Evolutionary conservation across 2,113 vertebrate genomes (phyloP).

Genomic region (Rutilus rutilus): DNA sequence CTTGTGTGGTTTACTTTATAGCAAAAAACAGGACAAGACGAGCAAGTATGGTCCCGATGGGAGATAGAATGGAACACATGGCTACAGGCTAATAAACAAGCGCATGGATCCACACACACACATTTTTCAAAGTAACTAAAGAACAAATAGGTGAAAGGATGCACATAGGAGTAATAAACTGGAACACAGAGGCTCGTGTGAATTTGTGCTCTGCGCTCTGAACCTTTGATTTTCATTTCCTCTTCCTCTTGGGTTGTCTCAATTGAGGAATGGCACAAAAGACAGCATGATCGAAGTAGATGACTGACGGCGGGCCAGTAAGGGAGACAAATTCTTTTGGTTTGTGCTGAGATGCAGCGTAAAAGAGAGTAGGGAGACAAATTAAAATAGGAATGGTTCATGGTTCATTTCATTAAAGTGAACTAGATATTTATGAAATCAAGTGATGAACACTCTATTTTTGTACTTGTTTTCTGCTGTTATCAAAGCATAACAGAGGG

Average conservation of each 20-base stretch:
- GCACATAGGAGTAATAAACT: conserved; percentile 14
- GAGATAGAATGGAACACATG: conserved; percentile 37
- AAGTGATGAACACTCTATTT: background rate
- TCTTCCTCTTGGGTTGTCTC: conserved; percentile 19
- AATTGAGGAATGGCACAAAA: conserved; percentile 26
- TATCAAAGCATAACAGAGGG: conserved; percentile 3
- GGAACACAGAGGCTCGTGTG: conserved; percentile 18
- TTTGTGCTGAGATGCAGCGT: conserved; percentile 18
- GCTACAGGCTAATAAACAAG: conserved; percentile 54
- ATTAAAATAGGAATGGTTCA: background rate
- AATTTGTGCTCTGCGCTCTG: conserved; percentile 9
- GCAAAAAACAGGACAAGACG: conserved; percentile 62
- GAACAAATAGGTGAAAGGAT: conserved; percentile 22
- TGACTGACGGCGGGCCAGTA: conserved; percentile 4
- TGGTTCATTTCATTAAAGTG: background rate
- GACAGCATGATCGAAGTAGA: conserved; percentile 22
- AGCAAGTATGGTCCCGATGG: conserved; percentile 48
- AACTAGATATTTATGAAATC: conserved; percentile 4
- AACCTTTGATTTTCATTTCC: conserved; percentile 37
- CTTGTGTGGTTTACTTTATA: conserved; percentile 60
- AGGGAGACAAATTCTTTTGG: background rate
- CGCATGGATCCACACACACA: conserved; percentile 25
- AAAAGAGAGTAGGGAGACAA: conserved; percentile 26
- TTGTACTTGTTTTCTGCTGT: conserved; percentile 12
- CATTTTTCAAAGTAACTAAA: conserved; percentile 38